A percentile compares a stretch with the other conserved stretches of the same genome.
Evolutionary conservation across 2,797 vertebrate genomes (phyloP).

Genomic region (Austrolebias charrua): DNA sequence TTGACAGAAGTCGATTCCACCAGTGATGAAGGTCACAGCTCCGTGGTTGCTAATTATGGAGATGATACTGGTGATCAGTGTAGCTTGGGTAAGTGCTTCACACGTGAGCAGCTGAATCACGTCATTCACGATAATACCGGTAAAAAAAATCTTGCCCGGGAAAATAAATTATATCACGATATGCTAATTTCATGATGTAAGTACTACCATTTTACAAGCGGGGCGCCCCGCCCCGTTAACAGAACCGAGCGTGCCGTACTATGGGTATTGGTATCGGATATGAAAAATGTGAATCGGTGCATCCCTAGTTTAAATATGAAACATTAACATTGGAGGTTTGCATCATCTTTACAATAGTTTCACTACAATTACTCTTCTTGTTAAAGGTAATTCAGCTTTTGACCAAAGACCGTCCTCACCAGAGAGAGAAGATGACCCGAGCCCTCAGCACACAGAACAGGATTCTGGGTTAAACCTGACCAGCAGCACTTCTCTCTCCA

Average conservation of each 20-base stretch:
- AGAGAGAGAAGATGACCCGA: constrained; percentile 29
- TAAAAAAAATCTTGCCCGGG: too few species aligned
- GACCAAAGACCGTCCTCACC: constrained; percentile 46
- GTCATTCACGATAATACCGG: too few species aligned
- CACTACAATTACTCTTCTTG: neutral
- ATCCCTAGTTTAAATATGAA: too few species aligned
- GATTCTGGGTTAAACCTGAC: constrained; percentile 3
- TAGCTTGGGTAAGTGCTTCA: constrained; percentile 54
- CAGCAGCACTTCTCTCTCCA: neutral
- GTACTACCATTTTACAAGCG: too few species aligned
- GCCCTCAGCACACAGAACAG: constrained; percentile 22
- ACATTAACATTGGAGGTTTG: too few species aligned
- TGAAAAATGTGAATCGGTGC: too few species aligned
- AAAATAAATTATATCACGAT: too few species aligned
- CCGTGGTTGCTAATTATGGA: constrained; percentile 58
- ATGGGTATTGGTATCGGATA: too few species aligned
- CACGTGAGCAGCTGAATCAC: constrained; percentile 17
- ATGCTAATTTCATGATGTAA: too few species aligned
- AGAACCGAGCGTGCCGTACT: too few species aligned
- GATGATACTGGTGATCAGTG: constrained; percentile 55
- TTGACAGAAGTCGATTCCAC: constrained; percentile 57
- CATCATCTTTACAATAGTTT: neutral
- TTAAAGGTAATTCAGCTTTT: constrained; percentile 50
- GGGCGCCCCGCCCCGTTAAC: too few species aligned
- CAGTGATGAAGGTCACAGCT: constrained; percentile 54